Conservation (phyloP, 2,888 invertebrate genomes). For the Clistopyga incitator region DNA sequence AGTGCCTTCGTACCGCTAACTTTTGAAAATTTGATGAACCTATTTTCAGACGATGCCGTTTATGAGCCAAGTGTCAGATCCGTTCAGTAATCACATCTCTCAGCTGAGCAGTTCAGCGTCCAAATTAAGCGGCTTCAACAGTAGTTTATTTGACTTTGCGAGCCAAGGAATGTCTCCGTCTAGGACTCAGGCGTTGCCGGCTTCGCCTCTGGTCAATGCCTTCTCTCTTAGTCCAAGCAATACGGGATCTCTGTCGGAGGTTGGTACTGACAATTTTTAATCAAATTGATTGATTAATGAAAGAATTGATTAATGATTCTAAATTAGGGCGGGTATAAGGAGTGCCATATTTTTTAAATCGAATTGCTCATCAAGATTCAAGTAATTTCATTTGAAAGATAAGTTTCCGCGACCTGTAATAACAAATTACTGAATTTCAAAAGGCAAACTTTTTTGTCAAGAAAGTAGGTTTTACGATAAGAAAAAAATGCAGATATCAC, state of each 20-base stretch:
- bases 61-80: conserved; percentile 83
- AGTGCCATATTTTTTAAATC: too few species aligned
- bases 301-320: too few species aligned
- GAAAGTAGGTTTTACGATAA: too few species aligned
- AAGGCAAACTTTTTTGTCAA: too few species aligned
- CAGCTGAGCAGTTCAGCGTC: conserved; percentile 88
- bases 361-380: too few species aligned
- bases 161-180: conserved; percentile 88
- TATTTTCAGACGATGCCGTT: conserved; percentile 82
- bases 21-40: background rate
- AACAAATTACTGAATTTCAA: too few species aligned
- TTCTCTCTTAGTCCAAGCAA: conserved; percentile 84
- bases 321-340: too few species aligned
- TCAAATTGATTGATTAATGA: background rate
- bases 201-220: conserved; percentile 84
- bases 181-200: conserved; percentile 85
- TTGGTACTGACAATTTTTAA: conserved; percentile 67
- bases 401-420: background rate
- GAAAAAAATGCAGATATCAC: too few species aligned
- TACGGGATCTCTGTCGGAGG: conserved; percentile 82
- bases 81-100: conserved; percentile 85
- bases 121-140: conserved; percentile 88
- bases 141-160: conserved; percentile 87
- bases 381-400: too few species aligned
- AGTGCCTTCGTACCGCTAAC: too few species aligned